These are phyloP conservation scores for Varanus salvator DNA, from an alignment of 2,113 vertebrate genomes.

Conservation along the genomic window DNA sequence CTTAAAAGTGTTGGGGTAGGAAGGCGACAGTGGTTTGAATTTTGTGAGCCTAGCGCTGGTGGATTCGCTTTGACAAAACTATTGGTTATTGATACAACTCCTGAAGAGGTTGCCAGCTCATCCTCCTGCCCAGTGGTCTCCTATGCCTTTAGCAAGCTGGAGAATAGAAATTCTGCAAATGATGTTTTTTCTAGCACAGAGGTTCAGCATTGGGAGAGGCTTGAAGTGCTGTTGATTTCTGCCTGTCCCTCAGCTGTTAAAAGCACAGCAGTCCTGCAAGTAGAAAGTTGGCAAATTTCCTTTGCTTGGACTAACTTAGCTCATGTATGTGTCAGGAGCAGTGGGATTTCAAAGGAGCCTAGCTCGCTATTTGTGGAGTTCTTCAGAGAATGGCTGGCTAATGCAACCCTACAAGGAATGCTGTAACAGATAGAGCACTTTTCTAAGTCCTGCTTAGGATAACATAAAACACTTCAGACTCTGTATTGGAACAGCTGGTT, in stretches of 20 bases:
- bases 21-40: fast-evolving
- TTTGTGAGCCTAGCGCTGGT: conserved; percentile 19
- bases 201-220: not conserved
- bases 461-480: not conserved
- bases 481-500: not conserved
- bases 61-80: fast-evolving
- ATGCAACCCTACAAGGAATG: too few relatives aligned
- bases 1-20: fast-evolving
- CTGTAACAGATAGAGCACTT: not conserved
- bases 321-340: not conserved
- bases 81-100: fast-evolving
- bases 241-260: not conserved
- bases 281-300: too few relatives aligned
- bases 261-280: not conserved
- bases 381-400: not conserved
- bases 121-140: not conserved
- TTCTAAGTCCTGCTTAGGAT: not conserved
- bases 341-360: not conserved
- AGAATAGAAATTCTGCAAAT: not conserved
- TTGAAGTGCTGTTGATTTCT: not conserved
- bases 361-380: not conserved
- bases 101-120: not conserved
- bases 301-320: not conserved
- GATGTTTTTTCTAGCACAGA: not conserved
- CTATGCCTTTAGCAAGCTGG: not conserved